Conservation (phyloP, 2,888 invertebrate genomes). For the Pandemis corylana region DNA sequence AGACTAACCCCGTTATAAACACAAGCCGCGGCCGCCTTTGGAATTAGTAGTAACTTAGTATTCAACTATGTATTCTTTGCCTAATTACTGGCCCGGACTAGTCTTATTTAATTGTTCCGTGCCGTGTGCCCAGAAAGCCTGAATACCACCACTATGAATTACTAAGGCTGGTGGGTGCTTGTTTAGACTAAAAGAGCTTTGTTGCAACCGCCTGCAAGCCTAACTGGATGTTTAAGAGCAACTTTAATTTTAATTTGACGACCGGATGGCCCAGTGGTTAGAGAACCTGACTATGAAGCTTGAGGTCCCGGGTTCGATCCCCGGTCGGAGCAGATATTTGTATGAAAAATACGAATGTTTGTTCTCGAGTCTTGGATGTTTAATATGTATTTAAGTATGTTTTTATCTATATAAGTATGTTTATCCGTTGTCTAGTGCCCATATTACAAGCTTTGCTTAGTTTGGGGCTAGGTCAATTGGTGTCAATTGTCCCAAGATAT, state of each 20-base stretch:
- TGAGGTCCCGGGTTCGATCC: too few relatives aligned
- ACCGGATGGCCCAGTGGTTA: too few relatives aligned
- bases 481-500: too few relatives aligned
- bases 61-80: conserved; percentile 23
- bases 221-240: neutral
- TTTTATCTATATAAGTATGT: too few relatives aligned
- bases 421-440: too few relatives aligned
- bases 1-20: conserved; percentile 10
- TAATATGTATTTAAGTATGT: too few relatives aligned
- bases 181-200: conserved; percentile 1
- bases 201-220: neutral
- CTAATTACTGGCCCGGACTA: conserved; percentile 9
- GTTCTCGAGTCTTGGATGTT: too few relatives aligned
- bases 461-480: too few relatives aligned
- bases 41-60: conserved; percentile 24
- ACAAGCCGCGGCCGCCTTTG: neutral
- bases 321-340: too few relatives aligned
- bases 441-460: too few relatives aligned
- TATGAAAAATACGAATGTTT: too few relatives aligned
- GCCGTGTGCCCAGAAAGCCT: neutral
- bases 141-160: conserved; percentile 8
- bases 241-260: neutral
- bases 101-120: conserved; percentile 20
- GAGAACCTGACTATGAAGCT: too few relatives aligned
- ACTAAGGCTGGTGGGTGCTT: conserved; percentile 11